A percentile compares a stretch with the other conserved stretches of the same genome.
These are phyloP conservation scores for Artibeus lituratus DNA, from an alignment of 2,797 vertebrate species.

Conservation along the genomic window DNA sequence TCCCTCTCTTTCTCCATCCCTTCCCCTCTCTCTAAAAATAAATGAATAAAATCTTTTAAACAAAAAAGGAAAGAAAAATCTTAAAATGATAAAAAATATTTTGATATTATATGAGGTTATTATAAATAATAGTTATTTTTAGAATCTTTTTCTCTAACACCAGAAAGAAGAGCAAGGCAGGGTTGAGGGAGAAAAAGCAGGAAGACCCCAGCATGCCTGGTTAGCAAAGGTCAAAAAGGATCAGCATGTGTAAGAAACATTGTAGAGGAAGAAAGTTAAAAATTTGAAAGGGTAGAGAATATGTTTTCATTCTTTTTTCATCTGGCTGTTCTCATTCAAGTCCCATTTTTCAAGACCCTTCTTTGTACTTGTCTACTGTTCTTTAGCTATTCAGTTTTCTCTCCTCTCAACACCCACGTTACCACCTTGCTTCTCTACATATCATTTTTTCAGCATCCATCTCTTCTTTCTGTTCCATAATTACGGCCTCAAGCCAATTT, in stretches of 20 bases:
- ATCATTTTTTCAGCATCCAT: conserved; percentile 2
- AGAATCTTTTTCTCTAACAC: background rate
- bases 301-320: background rate
- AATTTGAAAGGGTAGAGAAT: background rate
- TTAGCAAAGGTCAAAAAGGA: background rate
- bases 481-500: conserved; percentile 39
- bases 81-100: background rate
- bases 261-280: background rate
- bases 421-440: background rate
- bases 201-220: background rate
- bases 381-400: background rate
- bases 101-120: background rate
- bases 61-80: too few species aligned
- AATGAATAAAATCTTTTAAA: too few species aligned
- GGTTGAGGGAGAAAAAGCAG: background rate
- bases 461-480: conserved; percentile 23
- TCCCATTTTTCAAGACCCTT: background rate
- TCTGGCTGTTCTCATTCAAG: conserved; percentile 13
- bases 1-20: too few species aligned
- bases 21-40: too few species aligned
- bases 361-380: conserved; percentile 8
- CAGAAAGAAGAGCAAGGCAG: background rate
- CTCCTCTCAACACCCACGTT: background rate
- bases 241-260: background rate
- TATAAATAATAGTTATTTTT: background rate